Base-by-base conservation (phyloP, 2,797 vertebrate species). In the Bradypodion ventrale region DNA sequence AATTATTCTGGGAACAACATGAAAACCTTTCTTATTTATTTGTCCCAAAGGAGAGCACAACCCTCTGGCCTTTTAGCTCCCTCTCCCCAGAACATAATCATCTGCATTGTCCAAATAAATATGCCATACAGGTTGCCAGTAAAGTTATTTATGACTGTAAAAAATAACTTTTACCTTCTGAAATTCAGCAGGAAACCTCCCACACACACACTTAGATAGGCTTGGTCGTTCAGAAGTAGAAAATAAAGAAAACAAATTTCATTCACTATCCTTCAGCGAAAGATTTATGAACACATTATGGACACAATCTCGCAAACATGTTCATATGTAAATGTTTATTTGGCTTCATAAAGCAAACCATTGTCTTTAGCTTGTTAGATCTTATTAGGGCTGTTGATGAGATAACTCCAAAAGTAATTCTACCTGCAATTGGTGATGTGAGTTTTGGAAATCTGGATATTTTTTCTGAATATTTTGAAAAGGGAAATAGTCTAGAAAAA, bases 1-100 rank as follows among this genome's bases (percentile, higher is more conserved):
- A 60, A 86, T 90, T 90, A 94, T 92, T 90, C 89, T 83, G 56
- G 75, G 80, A 82, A 87, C 66, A 90, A 88, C 83, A 87, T 29
- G 85, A 84, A 75, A 86, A 86, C 29, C 84, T 92, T 90, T 88
- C 84, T 21, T 89, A 87, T 91, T 90, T 60, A 78, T 84, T 92
- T 92, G 89, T 90, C 63, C 85, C 59, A n/a, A 29, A 75, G 49
- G 12, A 88, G 49, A 92, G 89, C 90, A 91, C 82, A 89, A 87
- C 83, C 4, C 65, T 21, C 29, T 23, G 82, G 70, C 29, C 42
- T 85, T 87, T 78, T 68, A 63, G 78, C 25, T 78, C 78, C 29
- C n/a, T 37, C 65, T 35, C 19, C 37, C 25, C 27, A 85, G 59
- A 65, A 52, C 19, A 63, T 0, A 0, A 13, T 60, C 72, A 49